phyloP scores from a whole-genome alignment of 2,888 invertebrate genomes.

The Atrina japonica region DNA sequence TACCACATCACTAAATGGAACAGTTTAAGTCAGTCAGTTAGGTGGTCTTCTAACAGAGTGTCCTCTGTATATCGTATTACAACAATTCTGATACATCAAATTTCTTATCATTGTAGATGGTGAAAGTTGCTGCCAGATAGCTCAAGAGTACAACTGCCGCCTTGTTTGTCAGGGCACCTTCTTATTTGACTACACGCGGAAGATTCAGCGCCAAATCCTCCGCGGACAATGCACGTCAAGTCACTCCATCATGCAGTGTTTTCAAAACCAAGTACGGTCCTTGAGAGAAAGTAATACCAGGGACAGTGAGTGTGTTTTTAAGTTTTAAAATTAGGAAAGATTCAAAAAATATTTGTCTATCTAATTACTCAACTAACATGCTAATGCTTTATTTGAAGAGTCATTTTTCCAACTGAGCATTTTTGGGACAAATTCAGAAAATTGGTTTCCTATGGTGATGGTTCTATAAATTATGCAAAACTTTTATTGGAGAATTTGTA shows the following conservation, averaged over 20 bases:
- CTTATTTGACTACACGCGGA: conserved; percentile 42
- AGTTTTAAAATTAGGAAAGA: not conserved
- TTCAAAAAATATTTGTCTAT: not conserved
- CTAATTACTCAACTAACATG: not conserved
- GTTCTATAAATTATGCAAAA: too few relatives aligned
- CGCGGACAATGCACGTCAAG: conserved; percentile 58
- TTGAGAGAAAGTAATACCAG: conserved; percentile 52
- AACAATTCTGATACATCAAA: too few relatives aligned
- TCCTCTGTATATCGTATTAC: too few relatives aligned
- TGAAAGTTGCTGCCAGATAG: conserved; percentile 31
- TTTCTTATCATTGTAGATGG: conserved; percentile 13
- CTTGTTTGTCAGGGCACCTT: conserved; percentile 37
- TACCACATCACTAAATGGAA: too few relatives aligned
- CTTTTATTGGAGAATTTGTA: too few relatives aligned
- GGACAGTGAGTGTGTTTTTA: conserved; percentile 54
- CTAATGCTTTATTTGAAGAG: too few relatives aligned
- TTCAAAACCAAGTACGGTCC: conserved; percentile 61
- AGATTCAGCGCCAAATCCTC: conserved; percentile 49
- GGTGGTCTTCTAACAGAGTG: too few relatives aligned
- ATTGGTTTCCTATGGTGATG: too few relatives aligned
- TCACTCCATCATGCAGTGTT: conserved; percentile 61
- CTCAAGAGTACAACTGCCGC: conserved; percentile 29
- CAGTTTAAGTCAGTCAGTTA: too few relatives aligned
- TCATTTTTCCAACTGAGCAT: too few relatives aligned
- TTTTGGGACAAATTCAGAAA: too few relatives aligned